Percentiles rank a stretch among this genome's conserved stretches.
Evolutionary conservation across 2,797 vertebrate species (phyloP).

Genomic region (Chaetodon trifasciatus): DNA sequence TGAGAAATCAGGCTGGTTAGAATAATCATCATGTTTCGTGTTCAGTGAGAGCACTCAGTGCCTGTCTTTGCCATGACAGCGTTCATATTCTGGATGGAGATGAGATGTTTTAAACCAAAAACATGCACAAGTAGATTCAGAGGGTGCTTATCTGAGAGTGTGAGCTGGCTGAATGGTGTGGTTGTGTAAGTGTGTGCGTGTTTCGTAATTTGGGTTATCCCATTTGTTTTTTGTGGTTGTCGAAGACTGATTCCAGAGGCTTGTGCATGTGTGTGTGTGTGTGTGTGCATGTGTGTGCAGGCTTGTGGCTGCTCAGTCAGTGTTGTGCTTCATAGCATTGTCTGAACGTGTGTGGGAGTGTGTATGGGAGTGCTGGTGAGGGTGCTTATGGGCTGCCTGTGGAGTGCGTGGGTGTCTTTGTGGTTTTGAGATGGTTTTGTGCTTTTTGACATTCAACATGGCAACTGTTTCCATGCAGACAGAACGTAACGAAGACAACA

Average conservation of each 20-base stretch:
- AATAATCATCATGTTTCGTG: neutral
- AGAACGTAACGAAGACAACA: slow-evolving; percentile 15
- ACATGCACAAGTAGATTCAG: slow-evolving; percentile 17
- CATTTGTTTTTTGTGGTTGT: slow-evolving; percentile 14
- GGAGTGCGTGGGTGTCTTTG: slow-evolving; percentile 70
- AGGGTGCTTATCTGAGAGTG: slow-evolving; percentile 18
- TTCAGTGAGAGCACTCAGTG: neutral
- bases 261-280: slow-evolving; percentile 11
- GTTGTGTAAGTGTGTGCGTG: slow-evolving; percentile 29
- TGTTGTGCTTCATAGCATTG: slow-evolving; percentile 31
- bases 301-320: slow-evolving; percentile 31
- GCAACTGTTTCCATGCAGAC: slow-evolving; percentile 78
- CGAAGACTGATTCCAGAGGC: slow-evolving; percentile 14
- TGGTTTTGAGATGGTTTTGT: slow-evolving; percentile 65
- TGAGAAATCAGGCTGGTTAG: neutral
- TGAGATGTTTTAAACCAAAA: slow-evolving; percentile 13
- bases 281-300: slow-evolving; percentile 10
- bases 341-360: slow-evolving; percentile 67
- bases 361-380: slow-evolving; percentile 63
- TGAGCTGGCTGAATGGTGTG: slow-evolving; percentile 23
- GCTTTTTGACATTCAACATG: slow-evolving; percentile 72
- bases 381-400: slow-evolving; percentile 65
- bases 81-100: slow-evolving; percentile 25
- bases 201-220: slow-evolving; percentile 32
- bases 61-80: neutral